These are phyloP conservation scores for Matsumurasca onukii DNA, from an alignment of 1,140 invertebrate genomes.

Conservation along the genomic window DNA sequence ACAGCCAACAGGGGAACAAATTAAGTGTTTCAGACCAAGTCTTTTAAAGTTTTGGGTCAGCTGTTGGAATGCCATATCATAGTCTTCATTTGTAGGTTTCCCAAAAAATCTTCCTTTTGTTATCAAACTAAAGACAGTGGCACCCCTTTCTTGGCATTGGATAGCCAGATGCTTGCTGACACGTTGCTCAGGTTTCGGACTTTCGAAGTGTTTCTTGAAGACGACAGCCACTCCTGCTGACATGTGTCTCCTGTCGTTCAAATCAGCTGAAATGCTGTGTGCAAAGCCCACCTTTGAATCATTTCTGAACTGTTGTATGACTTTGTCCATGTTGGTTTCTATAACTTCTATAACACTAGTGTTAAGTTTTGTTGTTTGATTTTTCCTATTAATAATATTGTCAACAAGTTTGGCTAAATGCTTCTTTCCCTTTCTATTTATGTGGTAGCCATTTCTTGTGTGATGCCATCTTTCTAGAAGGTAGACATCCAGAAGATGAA, in stretches of 20 bases:
- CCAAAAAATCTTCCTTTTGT: background rate
- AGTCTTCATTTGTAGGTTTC: too few relatives aligned
- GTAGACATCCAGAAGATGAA: too few relatives aligned
- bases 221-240: background rate
- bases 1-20: background rate
- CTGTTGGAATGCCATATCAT: background rate
- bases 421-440: too few relatives aligned
- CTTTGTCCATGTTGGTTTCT: background rate
- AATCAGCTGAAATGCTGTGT: slow-evolving; percentile 6
- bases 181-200: background rate
- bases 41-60: background rate
- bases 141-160: background rate
- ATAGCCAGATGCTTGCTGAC: background rate
- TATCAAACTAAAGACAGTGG: background rate
- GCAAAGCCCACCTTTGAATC: background rate
- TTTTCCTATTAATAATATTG: too few relatives aligned
- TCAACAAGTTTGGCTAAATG: too few relatives aligned
- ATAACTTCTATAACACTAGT: too few relatives aligned
- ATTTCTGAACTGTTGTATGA: background rate
- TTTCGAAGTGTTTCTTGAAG: background rate
- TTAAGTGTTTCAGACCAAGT: background rate
- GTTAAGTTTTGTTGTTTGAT: too few relatives aligned
- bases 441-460: too few relatives aligned
- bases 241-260: background rate
- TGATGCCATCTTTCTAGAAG: too few relatives aligned